Evolutionary conservation across 2,797 vertebrate genomes (phyloP).

Genomic region (Smutsia gigantea): DNA sequence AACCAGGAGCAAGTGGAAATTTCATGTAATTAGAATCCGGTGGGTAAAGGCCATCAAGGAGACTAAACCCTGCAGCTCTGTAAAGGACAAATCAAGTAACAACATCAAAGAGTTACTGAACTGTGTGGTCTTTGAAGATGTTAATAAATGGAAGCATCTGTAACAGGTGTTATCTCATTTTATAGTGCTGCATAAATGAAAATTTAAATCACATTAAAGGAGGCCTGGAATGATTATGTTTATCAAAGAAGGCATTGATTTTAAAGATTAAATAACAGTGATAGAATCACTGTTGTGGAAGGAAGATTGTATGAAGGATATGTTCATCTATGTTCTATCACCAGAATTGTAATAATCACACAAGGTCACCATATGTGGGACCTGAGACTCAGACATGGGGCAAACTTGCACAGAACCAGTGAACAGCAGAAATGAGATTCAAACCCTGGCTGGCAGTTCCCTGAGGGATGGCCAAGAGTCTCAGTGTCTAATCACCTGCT

Average conservation of each 20-base stretch:
- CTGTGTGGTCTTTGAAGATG: neutral
- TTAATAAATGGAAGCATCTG: neutral
- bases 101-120: conserved; percentile 14
- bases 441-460: neutral
- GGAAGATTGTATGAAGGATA: neutral
- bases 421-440: neutral
- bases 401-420: neutral
- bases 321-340: neutral
- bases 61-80: neutral
- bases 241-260: neutral
- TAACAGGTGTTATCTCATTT: neutral
- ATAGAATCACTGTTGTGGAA: neutral
- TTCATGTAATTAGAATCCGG: conserved; percentile 11
- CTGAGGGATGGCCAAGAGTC: neutral
- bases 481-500: neutral
- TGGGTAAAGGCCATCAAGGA: neutral
- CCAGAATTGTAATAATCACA: neutral
- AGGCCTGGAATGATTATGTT: neutral
- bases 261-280: neutral
- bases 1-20: neutral
- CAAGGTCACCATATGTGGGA: neutral
- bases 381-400: neutral
- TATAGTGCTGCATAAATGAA: neutral
- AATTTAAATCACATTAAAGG: conserved; percentile 23
- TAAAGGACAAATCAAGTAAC: conserved; percentile 12